These are phyloP conservation scores for Limnephilus lunatus DNA, from an alignment of 2,888 invertebrate genomes.

Conservation along the genomic window DNA sequence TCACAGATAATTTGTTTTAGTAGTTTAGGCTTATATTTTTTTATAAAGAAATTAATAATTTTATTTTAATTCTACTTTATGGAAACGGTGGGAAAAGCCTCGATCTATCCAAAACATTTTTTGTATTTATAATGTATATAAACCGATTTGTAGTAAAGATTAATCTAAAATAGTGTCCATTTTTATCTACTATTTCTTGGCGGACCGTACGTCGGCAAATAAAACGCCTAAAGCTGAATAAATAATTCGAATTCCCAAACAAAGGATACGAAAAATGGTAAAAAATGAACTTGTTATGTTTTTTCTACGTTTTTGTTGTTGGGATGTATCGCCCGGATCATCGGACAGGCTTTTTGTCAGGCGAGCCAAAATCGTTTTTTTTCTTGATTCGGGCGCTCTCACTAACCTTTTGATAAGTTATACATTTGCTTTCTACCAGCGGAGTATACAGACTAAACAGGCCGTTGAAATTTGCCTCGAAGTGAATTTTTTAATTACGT, in stretches of 20 bases:
- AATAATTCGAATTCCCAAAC: conserved; percentile 41
- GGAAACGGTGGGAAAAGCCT: too few relatives aligned
- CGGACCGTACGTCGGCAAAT: conserved; percentile 18
- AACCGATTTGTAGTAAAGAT: too few relatives aligned
- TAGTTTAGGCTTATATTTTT: too few relatives aligned
- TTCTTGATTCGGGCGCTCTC: conserved; percentile 49
- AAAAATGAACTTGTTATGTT: conserved; percentile 16
- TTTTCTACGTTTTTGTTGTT: conserved; percentile 50
- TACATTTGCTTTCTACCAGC: conserved; percentile 49
- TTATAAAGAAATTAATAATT: too few relatives aligned
- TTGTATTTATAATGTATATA: too few relatives aligned
- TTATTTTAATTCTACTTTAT: too few relatives aligned
- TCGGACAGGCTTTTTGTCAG: conserved; percentile 55
- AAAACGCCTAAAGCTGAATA: conserved; percentile 50
- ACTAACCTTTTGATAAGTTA: conserved; percentile 57
- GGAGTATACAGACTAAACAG: conserved; percentile 52
- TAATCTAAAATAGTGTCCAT: too few relatives aligned
- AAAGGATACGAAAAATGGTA: conserved; percentile 9
- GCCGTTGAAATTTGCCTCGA: conserved; percentile 49
- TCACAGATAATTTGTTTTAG: too few relatives aligned
- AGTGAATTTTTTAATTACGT: conserved; percentile 4
- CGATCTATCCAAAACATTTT: too few relatives aligned
- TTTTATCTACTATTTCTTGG: too few relatives aligned
- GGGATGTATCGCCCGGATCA: conserved; percentile 43
- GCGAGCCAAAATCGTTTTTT: conserved; percentile 40